phyloP scores from a whole-genome alignment of 2,888 invertebrate species.

The Rhogogaster chlorosoma region DNA sequence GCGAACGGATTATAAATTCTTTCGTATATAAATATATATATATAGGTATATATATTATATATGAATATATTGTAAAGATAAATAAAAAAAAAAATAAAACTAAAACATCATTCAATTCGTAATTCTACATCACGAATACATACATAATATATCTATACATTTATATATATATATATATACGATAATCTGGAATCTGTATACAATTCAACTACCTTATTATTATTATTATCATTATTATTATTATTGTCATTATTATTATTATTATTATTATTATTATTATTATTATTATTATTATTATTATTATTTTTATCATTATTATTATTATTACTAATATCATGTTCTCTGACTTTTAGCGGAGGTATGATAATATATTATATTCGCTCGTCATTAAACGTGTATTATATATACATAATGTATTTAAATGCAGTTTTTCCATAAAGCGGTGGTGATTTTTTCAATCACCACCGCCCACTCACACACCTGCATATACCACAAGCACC shows the following conservation, averaged over 20 bases:
- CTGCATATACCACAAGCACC: not conserved
- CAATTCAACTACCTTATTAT: not conserved
- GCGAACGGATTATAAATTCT: not conserved
- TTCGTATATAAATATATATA: not conserved
- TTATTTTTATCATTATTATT: not conserved
- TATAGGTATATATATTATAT: not conserved
- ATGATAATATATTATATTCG: not conserved
- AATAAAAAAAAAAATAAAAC: not conserved
- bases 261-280: not conserved
- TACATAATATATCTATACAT: too few relatives aligned
- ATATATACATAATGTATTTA: constrained; percentile 23
- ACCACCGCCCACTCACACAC: constrained; percentile 1
- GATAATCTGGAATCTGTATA: not conserved
- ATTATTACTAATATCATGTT: not conserved
- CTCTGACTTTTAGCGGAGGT: not conserved
- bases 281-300: not conserved
- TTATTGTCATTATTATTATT: not conserved
- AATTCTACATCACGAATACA: not conserved
- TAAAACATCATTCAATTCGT: not conserved
- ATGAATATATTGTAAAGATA: not conserved
- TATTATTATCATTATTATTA: not conserved
- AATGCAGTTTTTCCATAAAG: constrained; percentile 22
- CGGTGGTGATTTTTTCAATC: constrained; percentile 1
- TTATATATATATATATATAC: not conserved
- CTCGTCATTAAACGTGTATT: constrained; percentile 1